Percentiles rank a stretch among this genome's conserved stretches.
These are phyloP conservation scores for Allenopithecus nigroviridis DNA, from an alignment of 2,797 vertebrate genomes.

Conservation along the genomic window DNA sequence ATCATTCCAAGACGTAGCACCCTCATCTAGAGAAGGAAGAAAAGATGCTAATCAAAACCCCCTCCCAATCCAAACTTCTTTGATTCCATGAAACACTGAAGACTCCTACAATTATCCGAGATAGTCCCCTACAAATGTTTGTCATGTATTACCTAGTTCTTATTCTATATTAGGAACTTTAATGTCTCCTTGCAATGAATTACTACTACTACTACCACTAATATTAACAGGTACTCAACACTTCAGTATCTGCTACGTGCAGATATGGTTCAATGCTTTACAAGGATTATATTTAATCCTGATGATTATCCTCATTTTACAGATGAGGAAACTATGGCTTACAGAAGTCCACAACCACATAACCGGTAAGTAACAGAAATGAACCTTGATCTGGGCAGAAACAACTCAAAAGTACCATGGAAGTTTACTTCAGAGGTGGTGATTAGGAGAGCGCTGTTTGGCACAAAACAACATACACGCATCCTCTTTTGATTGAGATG, in stretches of 20 bases:
- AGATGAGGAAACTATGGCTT: neutral
- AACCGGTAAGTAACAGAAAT: neutral
- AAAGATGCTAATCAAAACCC: neutral
- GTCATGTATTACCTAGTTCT: neutral
- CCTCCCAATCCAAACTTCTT: slow-evolving; percentile 22
- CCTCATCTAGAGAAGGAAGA: neutral
- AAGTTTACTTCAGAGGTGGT: neutral
- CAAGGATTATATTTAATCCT: slow-evolving; percentile 2
- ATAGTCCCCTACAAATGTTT: neutral
- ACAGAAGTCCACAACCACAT: neutral
- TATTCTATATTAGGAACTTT: neutral
- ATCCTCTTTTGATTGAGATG: neutral
- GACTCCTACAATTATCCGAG: neutral
- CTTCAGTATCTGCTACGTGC: neutral
- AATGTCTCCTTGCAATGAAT: neutral
- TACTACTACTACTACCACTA: neutral
- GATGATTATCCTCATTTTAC: slow-evolving; percentile 13
- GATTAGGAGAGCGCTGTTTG: neutral
- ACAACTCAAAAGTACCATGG: neutral
- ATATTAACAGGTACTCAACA: neutral
- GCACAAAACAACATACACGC: neutral
- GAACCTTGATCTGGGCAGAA: neutral
- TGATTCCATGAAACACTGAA: neutral
- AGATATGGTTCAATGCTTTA: neutral
- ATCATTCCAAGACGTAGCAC: neutral